These are phyloP conservation scores for Aspiorhynchus laticeps DNA, from an alignment of 2,113 vertebrate genomes.

Conservation along the genomic window DNA sequence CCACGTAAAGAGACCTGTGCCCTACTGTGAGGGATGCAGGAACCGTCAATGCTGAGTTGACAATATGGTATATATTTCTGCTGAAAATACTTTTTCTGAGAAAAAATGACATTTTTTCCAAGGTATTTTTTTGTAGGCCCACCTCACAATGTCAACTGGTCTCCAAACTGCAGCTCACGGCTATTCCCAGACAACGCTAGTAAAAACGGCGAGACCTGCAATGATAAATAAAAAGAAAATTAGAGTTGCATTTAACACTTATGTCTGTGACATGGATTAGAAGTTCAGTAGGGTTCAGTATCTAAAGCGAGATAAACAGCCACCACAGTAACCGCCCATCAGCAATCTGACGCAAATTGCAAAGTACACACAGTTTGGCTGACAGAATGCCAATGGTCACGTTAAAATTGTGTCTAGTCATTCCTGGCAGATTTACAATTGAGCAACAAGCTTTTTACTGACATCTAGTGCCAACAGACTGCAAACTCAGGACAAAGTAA, in stretches of 20 bases:
- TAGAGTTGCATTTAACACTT: not conserved
- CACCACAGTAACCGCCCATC: not conserved
- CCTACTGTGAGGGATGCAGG: not conserved
- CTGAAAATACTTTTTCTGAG: constrained; percentile 57
- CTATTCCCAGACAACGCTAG: constrained; percentile 89
- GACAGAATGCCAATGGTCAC: not conserved
- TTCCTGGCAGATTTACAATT: not conserved
- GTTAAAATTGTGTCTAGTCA: constrained; percentile 41
- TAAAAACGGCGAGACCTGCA: constrained; percentile 90
- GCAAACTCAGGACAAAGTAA: not conserved
- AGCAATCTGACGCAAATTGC: not conserved
- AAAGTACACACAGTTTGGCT: not conserved
- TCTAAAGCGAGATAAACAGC: not conserved
- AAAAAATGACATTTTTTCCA: constrained; percentile 26
- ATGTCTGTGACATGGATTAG: not conserved
- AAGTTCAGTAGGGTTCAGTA: not conserved
- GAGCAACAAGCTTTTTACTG: constrained; percentile 13
- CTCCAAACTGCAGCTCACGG: constrained; percentile 83
- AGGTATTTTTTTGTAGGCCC: not conserved
- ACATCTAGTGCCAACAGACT: constrained; percentile 43
- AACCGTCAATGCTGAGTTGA: constrained; percentile 13
- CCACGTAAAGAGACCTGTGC: constrained; percentile 73
- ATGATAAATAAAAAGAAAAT: not conserved
- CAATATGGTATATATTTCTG: not conserved
- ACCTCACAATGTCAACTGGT: constrained; percentile 33